phyloP scores from a whole-genome alignment of 64 coral and sea anemone genomes.

The Orbicella faveolata region DNA sequence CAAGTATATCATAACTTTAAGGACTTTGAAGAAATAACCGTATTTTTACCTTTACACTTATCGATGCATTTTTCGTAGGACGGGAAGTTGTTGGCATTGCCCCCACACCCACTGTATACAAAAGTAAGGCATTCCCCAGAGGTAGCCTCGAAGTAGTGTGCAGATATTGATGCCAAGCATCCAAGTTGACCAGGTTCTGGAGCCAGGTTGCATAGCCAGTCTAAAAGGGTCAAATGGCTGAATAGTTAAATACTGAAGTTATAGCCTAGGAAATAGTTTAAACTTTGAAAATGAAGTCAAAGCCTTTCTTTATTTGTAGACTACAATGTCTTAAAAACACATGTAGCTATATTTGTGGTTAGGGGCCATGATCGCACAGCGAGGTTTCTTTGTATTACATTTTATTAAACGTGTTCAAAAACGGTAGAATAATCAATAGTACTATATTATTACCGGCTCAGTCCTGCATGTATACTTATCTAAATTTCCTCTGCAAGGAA shows the following conservation, averaged over 20 bases:
- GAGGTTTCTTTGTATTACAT: too few species aligned
- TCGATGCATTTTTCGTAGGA: slow-evolving; percentile 62
- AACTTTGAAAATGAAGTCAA: background rate
- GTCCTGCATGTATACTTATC: too few species aligned
- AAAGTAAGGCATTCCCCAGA: slow-evolving; percentile 58
- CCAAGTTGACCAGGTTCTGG: slow-evolving; percentile 45
- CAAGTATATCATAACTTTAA: too few species aligned
- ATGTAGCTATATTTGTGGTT: too few species aligned
- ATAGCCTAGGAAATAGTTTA: background rate
- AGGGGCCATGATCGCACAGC: too few species aligned
- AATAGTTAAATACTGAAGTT: background rate
- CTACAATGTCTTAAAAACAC: too few species aligned
- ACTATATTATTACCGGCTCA: too few species aligned
- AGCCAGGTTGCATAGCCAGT: slow-evolving; percentile 39
- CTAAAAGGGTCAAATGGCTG: background rate
- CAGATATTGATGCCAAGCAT: slow-evolving; percentile 25
- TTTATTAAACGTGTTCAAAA: too few species aligned
- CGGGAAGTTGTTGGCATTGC: slow-evolving; percentile 85
- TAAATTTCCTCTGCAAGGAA: too few species aligned
- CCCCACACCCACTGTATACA: slow-evolving; percentile 80
- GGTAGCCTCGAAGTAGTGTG: slow-evolving; percentile 32
- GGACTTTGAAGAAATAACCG: too few species aligned
- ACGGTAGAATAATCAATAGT: too few species aligned
- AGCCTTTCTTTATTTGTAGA: too few species aligned
- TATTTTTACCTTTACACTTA: slow-evolving; percentile 49